Percentiles rank a stretch among this genome's conserved stretches.
Conservation (phyloP, 1,140 invertebrate genomes). For the Saxidomus purpurata region DNA sequence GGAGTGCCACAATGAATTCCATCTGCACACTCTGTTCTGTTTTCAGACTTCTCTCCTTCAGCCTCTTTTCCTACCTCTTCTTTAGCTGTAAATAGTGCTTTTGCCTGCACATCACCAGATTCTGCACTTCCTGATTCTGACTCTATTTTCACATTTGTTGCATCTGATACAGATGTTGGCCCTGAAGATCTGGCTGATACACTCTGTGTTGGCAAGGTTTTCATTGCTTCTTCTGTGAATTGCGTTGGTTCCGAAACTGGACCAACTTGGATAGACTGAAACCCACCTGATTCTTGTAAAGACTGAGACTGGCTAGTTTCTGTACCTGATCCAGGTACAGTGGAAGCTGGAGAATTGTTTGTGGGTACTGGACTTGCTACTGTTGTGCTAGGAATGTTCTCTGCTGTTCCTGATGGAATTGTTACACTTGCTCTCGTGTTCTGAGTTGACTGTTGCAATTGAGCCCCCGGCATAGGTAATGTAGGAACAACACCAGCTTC, state of each 20-base stretch:
- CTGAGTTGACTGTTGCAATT: neutral
- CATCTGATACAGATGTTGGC: neutral
- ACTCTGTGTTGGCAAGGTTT: neutral
- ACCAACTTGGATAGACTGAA: neutral
- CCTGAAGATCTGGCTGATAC: neutral
- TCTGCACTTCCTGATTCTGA: neutral
- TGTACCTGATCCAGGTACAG: neutral
- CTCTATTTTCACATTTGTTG: neutral
- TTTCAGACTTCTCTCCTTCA: neutral
- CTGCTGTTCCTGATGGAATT: neutral
- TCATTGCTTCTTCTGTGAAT: neutral
- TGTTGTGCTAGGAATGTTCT: neutral
- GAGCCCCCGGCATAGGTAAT: neutral
- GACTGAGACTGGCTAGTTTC: neutral
- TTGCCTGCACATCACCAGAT: neutral
- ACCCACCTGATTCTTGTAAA: neutral
- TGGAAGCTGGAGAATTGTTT: neutral
- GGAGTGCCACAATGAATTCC: constrained; percentile 61
- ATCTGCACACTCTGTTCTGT: constrained; percentile 16
- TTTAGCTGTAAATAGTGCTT: neutral
- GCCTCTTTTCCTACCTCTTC: neutral
- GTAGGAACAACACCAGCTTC: neutral
- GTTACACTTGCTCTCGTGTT: neutral
- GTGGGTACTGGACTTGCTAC: neutral
- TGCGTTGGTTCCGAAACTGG: neutral